Base-by-base conservation (phyloP, 1,140 invertebrate genomes). In the Ceratina calcarata region DNA sequence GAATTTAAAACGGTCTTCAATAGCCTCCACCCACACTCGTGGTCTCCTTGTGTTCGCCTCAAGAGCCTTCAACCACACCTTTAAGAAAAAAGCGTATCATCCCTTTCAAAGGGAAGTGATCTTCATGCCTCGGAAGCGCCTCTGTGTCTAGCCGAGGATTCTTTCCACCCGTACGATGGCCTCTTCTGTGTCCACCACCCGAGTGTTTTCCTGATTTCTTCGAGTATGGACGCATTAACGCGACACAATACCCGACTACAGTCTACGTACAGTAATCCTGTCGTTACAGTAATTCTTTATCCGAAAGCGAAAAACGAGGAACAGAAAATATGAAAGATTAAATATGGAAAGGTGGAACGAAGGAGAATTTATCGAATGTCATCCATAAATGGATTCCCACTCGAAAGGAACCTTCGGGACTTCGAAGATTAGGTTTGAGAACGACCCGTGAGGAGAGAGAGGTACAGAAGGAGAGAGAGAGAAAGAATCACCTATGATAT, bases 41-140 rank as follows among this genome's bases (percentile, higher is more conserved):
- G 2, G 49, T 45, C 2, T 65, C 49, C 61, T 74, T 74, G 15
- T 65, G 24, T 22, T 53, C 13, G 37, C 20, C 49, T 32, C 24
- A 74, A 65, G 61, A 55, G 24, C 24, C 60, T 20, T 18, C 18
- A 55, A 53, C 24, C 27, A 53, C 49, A 74, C 15, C 27, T 53
- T 65, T 61, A 27, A 61, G 60, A 74, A 55, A 62, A 67, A 74
- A 72, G 20, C 15, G 13, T 65, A 74, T 74, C n/a, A 61, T 64
- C 69, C 16, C 32, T 71, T 71, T 60, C 1, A 61, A 27, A 61
- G 37, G 22, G 6, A 13, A 72, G 70, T 49, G 37, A 61, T 72
- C 57, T 72, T 72, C 57, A n/a, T 61, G 18, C 20, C 22, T 49
- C 37, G 37, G 24, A 72, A 61, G 27, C 20, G 3, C 3, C 15